Evolutionary conservation across 2,797 vertebrate genomes (phyloP).

Genomic region (Lepilemur septentrionalis): DNA sequence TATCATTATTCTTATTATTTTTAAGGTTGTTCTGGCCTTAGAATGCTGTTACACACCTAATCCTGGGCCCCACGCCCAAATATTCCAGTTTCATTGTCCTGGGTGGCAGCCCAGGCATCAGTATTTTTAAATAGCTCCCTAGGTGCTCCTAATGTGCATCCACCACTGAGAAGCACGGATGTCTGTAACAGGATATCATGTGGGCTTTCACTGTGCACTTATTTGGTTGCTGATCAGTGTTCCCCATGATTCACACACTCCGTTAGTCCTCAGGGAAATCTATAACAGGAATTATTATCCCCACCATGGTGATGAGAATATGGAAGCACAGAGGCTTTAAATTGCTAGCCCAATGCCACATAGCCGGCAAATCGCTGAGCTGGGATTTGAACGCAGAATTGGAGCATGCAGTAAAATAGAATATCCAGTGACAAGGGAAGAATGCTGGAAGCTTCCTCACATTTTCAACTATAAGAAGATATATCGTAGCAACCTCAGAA

Average conservation of each 20-base stretch:
- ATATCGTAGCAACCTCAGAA: not conserved
- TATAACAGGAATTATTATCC: not conserved
- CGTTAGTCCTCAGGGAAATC: not conserved
- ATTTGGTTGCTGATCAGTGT: not conserved
- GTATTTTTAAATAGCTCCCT: not conserved
- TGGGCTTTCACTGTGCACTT: not conserved
- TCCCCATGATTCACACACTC: no score
- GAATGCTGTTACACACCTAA: not conserved
- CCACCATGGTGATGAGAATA: not conserved
- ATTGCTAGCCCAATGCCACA: not conserved
- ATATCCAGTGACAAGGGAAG: not conserved
- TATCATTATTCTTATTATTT: not conserved
- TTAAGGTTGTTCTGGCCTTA: not conserved
- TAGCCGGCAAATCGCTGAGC: not conserved
- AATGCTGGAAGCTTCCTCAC: not conserved
- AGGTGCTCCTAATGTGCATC: not conserved
- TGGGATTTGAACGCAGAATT: not conserved
- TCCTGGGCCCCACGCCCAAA: not conserved
- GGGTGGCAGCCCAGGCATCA: not conserved
- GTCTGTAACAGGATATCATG: not conserved
- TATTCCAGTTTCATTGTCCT: not conserved
- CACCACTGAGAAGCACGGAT: not conserved
- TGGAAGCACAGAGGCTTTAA: not conserved
- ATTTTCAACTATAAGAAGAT: not conserved
- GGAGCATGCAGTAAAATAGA: not conserved